Conservation (phyloP, 2,113 vertebrate species). For the Nothocercus julius region DNA sequence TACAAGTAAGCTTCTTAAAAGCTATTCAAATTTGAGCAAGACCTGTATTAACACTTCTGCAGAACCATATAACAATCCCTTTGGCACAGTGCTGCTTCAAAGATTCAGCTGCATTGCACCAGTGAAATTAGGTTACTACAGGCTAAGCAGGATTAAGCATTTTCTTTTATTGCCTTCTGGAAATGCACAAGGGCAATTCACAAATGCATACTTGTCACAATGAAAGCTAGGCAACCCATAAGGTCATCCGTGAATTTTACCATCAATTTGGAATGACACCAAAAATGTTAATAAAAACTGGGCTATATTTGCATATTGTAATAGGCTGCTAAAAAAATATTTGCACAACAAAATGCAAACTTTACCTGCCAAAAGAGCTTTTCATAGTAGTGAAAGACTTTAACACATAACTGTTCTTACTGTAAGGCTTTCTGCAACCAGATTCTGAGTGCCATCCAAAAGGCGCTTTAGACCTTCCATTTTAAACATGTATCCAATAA, state of each 20-base stretch:
- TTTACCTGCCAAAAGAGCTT: neutral
- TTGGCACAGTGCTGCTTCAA: neutral
- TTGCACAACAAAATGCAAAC: neutral
- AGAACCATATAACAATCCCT: neutral
- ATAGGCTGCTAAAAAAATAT: neutral
- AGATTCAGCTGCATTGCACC: constrained; percentile 50
- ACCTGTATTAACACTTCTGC: neutral
- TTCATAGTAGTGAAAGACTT: neutral
- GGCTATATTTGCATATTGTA: neutral
- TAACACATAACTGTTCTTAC: neutral
- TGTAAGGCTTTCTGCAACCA: neutral
- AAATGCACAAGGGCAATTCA: neutral
- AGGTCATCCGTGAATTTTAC: neutral
- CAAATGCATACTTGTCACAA: fast-evolving
- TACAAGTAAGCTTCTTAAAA: neutral
- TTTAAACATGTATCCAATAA: neutral
- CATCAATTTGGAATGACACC: neutral
- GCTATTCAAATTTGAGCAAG: neutral
- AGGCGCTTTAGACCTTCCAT: neutral
- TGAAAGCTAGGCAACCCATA: neutral
- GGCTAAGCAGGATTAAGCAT: neutral
- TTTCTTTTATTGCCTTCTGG: neutral
- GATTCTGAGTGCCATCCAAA: neutral
- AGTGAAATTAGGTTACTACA: neutral
- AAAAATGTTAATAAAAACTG: neutral